These are phyloP conservation scores for Molossus alvarezi DNA, from an alignment of 2,797 vertebrate genomes.

Conservation along the genomic window DNA sequence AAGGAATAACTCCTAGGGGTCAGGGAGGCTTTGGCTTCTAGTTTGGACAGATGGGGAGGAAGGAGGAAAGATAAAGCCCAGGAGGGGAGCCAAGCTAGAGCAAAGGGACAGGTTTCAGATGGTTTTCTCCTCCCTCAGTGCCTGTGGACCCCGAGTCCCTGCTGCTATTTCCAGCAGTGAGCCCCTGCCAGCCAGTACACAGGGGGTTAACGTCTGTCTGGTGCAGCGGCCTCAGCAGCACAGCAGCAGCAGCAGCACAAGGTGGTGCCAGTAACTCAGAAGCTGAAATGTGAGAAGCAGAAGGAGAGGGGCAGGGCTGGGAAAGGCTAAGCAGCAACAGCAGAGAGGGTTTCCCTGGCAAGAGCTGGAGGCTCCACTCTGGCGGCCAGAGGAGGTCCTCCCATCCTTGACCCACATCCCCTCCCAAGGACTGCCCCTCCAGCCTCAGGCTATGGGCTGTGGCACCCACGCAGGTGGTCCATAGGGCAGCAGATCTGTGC, in stretches of 20 bases:
- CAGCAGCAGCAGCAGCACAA: not conserved
- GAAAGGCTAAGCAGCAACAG: not conserved
- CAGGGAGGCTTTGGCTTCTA: not conserved
- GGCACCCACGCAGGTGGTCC: not conserved
- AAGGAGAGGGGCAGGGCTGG: conserved; percentile 41
- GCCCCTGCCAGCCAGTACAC: not conserved
- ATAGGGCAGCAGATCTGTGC: not conserved
- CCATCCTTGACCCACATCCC: not conserved
- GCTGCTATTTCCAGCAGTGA: not conserved
- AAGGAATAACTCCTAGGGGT: not conserved
- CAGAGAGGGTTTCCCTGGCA: conserved; percentile 62
- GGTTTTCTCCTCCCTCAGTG: not conserved
- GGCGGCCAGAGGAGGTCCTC: conserved; percentile 6
- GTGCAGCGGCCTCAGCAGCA: not conserved
- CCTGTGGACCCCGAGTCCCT: not conserved
- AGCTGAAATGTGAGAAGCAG: conserved; percentile 82
- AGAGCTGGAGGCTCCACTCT: not conserved
- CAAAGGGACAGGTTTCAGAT: not conserved
- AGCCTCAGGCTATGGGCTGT: not conserved
- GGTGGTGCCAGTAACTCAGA: conserved; percentile 76
- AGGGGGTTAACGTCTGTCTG: conserved; percentile 72
- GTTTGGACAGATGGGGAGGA: not conserved
- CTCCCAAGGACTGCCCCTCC: not conserved
- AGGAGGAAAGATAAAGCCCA: not conserved
- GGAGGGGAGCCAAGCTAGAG: not conserved